Base-by-base conservation (phyloP, 2,888 invertebrate genomes). In the Drosophila macrospina region DNA sequence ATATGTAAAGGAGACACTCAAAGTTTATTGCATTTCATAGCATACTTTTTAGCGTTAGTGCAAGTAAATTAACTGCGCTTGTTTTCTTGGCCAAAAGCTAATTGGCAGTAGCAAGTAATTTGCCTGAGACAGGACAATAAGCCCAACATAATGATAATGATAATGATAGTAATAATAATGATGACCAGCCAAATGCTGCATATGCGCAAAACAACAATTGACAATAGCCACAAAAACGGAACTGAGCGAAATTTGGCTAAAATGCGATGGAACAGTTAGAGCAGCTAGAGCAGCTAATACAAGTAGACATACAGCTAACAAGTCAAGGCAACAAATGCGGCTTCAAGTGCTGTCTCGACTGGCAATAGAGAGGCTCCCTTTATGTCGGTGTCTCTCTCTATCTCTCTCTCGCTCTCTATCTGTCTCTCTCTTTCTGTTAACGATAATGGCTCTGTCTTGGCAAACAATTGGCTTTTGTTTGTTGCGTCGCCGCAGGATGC, bases 391-490 rank as follows among this genome's bases (percentile, higher is more conserved):
- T 5, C 34, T 2, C 47, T 20, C 20, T 3, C 20, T 20, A 2
- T 13, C 8, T 28, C 36, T 4, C 28, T 32, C 0, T 6, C 51
- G 1, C n/a, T 10, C 11, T 13, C 15, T 8, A 5, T 10, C 32
- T 32, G 0, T 13, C 28, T 51, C 34, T 45, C 4, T 8, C 37
- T 13, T 15, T 32, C 39, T 24, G 69, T 69, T 77, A 77, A 84
- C 61, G 63, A 82, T 87, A 83, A 79, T 83, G 86, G 74, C 56
- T 24, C 65, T 80, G 80, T 71, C 81, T 78, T 80, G 80, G 67
- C 80, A 74, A 67, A 80, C 80, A 83, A 83, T 83, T 82, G 86
- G 69, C 72, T 67, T 75, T 74, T 55, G 65, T 69, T 69, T 67
- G 66, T 66, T 80, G 52, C 42, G 56, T 32, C 64, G 54, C 64